These are phyloP conservation scores for Tragelaphus imberbis DNA, from an alignment of 2,113 vertebrate genomes.

Conservation along the genomic window DNA sequence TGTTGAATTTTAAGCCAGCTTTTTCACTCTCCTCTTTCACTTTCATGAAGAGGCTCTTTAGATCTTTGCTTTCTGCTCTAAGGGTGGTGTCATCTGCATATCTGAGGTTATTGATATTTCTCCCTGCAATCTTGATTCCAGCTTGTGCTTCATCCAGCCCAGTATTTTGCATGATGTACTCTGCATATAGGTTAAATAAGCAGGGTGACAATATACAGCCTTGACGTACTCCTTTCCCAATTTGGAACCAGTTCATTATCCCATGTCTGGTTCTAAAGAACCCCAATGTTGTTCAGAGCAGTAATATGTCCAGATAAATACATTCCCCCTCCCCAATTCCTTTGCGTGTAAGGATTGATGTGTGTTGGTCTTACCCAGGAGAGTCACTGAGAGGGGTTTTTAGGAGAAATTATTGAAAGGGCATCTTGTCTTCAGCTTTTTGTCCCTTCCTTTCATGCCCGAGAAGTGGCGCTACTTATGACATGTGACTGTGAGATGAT, in stretches of 20 bases:
- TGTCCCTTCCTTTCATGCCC: neutral
- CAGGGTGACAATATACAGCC: neutral
- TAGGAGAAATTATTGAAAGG: neutral
- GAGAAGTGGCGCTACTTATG: neutral
- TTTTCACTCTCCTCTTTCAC: neutral
- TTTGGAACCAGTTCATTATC: neutral
- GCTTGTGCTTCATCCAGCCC: neutral
- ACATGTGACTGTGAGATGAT: too few species aligned
- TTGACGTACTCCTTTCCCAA: neutral
- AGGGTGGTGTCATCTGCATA: neutral
- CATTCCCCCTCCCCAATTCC: neutral
- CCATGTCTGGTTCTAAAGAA: neutral
- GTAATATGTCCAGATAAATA: neutral
- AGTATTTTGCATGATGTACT: neutral
- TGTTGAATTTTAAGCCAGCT: neutral
- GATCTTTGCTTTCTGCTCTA: neutral
- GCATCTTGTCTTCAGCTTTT: neutral
- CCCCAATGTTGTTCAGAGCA: neutral
- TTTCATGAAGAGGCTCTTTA: neutral
- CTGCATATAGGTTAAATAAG: neutral
- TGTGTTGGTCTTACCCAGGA: neutral
- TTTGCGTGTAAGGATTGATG: neutral
- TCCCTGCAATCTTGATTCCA: neutral
- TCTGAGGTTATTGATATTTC: neutral
- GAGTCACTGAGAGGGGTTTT: neutral